Base-by-base conservation (phyloP, 2,113 vertebrate species). In the Cricetomys ansorgei region DNA sequence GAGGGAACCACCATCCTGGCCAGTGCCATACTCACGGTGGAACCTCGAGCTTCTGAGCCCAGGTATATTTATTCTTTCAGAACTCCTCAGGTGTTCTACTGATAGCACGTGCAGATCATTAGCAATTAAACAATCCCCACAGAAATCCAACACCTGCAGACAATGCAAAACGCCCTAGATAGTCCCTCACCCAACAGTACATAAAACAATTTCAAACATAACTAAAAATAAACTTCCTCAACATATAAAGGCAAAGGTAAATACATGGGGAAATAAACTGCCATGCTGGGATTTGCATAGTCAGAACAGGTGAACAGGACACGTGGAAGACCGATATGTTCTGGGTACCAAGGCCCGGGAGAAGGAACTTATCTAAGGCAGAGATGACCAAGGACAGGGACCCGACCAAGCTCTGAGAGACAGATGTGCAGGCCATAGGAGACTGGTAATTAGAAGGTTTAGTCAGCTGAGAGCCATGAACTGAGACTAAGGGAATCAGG, bases 211-310 rank as follows among this genome's bases (percentile, higher is more conserved):
- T n/a, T n/a, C n/a, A n/a, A n/a, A n/a, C n/a, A n/a, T n/a, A n/a
- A n/a, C n/a, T n/a, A n/a, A n/a, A n/a, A n/a, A n/a, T n/a, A n/a
- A n/a, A n/a, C n/a, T n/a, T n/a, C n/a, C n/a, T n/a, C n/a, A n/a
- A n/a, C n/a, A n/a, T n/a, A n/a, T 94, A 92, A 91, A 91, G 45
- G 15, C 16, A 94, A 45, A 69, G 59, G 40, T 88, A 62, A 53
- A 59, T 86, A 19, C 48, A 87, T 55, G 83, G 57, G 27, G 21
- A 81, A 89, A 91, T 87, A 90, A 87, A 83, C 12, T 21, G 13
- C 93, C 43, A 23, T 25, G 27, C 50, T 88, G 69, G 64, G 57
- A 87, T 90, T 6, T 88, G 69, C 64, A 48, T 37, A 37, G 65
- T 80, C 15, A 94, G 85, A 87, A 45, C 25, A 17, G 50, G 45